Evolutionary conservation across 2,113 vertebrate species (phyloP).

Genomic region (Campylomormyrus tamandua): DNA sequence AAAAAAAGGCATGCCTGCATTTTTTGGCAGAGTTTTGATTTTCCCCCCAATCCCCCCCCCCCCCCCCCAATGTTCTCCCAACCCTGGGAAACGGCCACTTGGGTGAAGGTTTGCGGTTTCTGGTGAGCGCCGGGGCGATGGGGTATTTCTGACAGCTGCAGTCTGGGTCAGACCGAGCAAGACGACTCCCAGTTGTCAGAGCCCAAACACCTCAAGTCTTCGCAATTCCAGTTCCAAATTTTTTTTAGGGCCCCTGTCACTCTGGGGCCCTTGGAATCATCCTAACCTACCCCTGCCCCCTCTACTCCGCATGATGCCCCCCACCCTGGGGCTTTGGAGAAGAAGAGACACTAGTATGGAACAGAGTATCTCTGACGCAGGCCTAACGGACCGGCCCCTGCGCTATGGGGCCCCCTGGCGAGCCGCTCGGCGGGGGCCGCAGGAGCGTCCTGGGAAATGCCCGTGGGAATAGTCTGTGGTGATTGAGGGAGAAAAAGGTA

Average conservation of each 20-base stretch:
- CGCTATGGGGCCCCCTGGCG: too few species aligned
- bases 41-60: not conserved
- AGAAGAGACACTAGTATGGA: not conserved
- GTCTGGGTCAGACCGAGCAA: not conserved
- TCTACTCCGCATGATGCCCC: not conserved
- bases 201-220: not conserved
- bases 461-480: not conserved
- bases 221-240: not conserved
- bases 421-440: too few species aligned
- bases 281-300: too few species aligned
- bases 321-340: not conserved
- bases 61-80: not conserved
- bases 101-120: not conserved
- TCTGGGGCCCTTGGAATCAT: too few species aligned
- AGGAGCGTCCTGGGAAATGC: not conserved
- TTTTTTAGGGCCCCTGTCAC: not conserved
- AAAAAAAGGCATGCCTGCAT: not conserved
- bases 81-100: not conserved
- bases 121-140: not conserved
- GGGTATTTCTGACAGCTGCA: not conserved
- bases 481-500: not conserved
- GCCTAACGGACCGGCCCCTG: not conserved
- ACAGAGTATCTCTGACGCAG: not conserved
- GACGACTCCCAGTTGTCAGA: not conserved
- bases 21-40: not conserved